Percentiles rank a stretch among this genome's conserved stretches.
Conservation (phyloP, 2,888 invertebrate species). For the Leptinotarsa juncta region DNA sequence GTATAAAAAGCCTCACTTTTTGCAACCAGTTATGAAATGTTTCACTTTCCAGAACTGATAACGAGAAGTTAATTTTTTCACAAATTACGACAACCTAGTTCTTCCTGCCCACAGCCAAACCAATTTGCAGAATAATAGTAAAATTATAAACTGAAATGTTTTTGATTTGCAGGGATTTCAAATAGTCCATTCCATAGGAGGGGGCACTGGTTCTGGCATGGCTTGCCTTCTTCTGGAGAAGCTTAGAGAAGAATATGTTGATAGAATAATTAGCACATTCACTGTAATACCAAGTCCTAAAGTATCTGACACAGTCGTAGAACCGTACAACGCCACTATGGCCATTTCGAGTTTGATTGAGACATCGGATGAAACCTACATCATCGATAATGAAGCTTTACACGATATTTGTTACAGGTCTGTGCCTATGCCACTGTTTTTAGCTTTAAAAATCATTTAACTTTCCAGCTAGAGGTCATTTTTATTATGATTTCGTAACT, state of each 20-base stretch:
- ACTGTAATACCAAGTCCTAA: slow-evolving; percentile 77
- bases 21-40: no score
- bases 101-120: no score
- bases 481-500: no score
- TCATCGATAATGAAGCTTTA: slow-evolving; percentile 74
- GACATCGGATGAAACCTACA: slow-evolving; percentile 73
- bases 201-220: slow-evolving; percentile 83
- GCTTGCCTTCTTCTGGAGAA: slow-evolving; percentile 75
- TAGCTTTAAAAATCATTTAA: no score
- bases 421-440: no score
- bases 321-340: slow-evolving; percentile 74
- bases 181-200: slow-evolving; percentile 79
- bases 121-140: not conserved
- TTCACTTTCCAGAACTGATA: no score
- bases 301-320: slow-evolving; percentile 75
- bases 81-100: no score
- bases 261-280: slow-evolving; percentile 81
- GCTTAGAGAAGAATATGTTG: slow-evolving; percentile 82
- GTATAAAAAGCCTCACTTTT: no score
- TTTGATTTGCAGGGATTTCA: slow-evolving; percentile 76
- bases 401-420: slow-evolving; percentile 71
- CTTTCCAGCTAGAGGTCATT: no score
- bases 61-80: no score
- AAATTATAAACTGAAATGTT: not conserved
- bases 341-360: slow-evolving; percentile 71